phyloP scores from a whole-genome alignment of 2,888 invertebrate species.

The Athalia cordata region DNA sequence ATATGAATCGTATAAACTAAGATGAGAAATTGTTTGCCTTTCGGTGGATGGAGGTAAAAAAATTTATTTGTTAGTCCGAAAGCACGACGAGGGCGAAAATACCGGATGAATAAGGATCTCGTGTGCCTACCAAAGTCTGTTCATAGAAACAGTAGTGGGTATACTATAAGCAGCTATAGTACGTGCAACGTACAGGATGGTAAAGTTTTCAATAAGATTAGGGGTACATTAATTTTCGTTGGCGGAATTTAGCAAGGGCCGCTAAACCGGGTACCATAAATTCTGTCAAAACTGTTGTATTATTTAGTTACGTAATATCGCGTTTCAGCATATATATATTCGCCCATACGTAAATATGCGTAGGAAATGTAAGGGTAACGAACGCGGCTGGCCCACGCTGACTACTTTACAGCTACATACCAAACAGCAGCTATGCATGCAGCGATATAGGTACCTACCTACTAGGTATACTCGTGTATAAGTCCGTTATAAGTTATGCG shows the following conservation, averaged over 20 bases:
- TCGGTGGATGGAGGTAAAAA: too few relatives aligned
- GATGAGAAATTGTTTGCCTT: too few relatives aligned
- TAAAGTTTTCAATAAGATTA: conserved; percentile 3
- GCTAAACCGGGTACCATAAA: neutral
- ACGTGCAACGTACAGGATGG: neutral
- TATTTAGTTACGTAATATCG: conserved; percentile 19
- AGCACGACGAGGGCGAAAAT: too few relatives aligned
- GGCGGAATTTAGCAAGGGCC: conserved; percentile 7
- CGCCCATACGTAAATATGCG: neutral
- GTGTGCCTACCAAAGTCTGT: neutral
- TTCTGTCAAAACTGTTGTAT: conserved; percentile 15
- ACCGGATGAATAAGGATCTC: too few relatives aligned
- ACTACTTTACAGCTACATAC: conserved; percentile 6
- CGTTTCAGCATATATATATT: conserved; percentile 14
- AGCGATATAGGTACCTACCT: too few relatives aligned
- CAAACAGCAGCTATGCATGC: neutral
- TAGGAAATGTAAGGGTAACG: conserved; percentile 13
- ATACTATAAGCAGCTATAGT: neutral
- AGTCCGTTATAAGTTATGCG: too few relatives aligned
- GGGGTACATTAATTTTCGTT: neutral
- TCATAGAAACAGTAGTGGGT: too few relatives aligned
- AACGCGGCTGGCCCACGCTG: neutral
- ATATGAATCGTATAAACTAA: too few relatives aligned
- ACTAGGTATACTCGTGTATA: too few relatives aligned
- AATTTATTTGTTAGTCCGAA: too few relatives aligned